Percentiles rank a stretch among this genome's conserved stretches.
Evolutionary conservation across 2,888 invertebrate genomes (phyloP).

Genomic region (Meiosimyza platycephala): DNA sequence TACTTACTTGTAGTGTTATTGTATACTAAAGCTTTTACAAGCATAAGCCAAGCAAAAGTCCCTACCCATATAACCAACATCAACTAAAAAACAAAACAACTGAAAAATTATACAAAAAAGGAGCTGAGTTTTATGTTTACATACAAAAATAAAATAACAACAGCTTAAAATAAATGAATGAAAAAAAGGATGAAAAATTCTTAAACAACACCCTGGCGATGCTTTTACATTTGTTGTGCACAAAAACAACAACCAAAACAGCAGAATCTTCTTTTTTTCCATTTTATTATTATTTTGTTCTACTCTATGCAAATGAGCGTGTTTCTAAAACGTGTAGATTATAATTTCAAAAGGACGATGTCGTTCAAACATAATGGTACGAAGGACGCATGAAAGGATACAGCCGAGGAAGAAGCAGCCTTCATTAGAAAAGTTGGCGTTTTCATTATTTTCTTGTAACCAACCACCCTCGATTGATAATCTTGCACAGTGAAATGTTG

Average conservation of each 20-base stretch:
- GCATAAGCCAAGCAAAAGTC: no score
- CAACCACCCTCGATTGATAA: constrained; percentile 18
- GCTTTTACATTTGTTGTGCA: constrained; percentile 44
- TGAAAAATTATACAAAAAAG: constrained; percentile 22
- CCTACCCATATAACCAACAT: not conserved
- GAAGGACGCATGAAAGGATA: constrained; percentile 29
- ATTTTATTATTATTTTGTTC: not conserved
- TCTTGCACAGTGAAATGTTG: not conserved
- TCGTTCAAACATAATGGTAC: constrained; percentile 24
- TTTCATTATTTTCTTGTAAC: constrained; percentile 59
- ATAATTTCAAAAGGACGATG: constrained; percentile 58
- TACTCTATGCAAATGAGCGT: constrained; percentile 46
- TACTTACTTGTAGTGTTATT: no score
- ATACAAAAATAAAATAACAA: constrained; percentile 40
- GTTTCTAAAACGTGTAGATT: constrained; percentile 53
- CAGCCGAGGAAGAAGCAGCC: constrained; percentile 41
- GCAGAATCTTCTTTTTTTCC: constrained; percentile 44
- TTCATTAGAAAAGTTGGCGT: constrained; percentile 62
- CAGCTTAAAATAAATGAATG: constrained; percentile 17
- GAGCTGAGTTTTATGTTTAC: constrained; percentile 46
- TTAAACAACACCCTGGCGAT: constrained; percentile 41
- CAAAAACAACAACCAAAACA: constrained; percentile 36
- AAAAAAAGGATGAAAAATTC: constrained; percentile 24
- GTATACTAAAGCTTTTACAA: no score
- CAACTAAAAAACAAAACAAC: constrained; percentile 15